These are phyloP conservation scores for Sula dactylatra DNA, from an alignment of 2,113 vertebrate genomes.

Conservation along the genomic window DNA sequence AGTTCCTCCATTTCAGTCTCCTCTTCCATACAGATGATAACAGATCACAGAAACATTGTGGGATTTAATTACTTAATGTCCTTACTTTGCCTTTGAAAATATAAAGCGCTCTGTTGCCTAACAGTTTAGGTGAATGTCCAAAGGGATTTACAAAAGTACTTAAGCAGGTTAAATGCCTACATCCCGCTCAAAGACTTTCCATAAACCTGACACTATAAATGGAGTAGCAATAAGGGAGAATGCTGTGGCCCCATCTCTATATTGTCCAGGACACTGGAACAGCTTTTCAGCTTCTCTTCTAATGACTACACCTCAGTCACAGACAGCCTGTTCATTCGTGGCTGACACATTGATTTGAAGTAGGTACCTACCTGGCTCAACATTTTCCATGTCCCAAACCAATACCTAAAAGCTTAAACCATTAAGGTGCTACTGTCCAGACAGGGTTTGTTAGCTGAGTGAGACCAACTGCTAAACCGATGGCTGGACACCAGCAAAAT, in stretches of 20 bases:
- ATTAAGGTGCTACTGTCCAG: not conserved
- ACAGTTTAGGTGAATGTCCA: conserved; percentile 20
- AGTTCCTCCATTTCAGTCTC: not conserved
- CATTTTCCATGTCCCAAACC: not conserved
- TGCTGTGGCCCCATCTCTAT: not conserved
- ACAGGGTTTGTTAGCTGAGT: not conserved
- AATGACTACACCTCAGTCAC: not conserved
- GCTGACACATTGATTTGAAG: not conserved
- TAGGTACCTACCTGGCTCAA: not conserved
- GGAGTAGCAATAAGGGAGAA: not conserved
- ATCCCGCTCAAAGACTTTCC: not conserved
- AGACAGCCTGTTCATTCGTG: not conserved
- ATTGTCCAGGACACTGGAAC: not conserved
- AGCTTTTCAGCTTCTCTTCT: not conserved
- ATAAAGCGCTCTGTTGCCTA: conserved; percentile 7
- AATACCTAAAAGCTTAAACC: not conserved
- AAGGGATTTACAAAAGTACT: conserved; percentile 49
- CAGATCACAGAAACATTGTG: not conserved
- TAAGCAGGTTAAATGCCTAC: conserved; percentile 48
- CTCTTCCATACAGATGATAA: not conserved
- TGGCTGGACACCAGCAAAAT: not conserved
- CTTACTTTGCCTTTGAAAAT: conserved; percentile 33
- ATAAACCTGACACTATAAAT: not conserved
- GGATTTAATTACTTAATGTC: not conserved
- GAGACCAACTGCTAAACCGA: not conserved